A percentile compares a stretch with the other conserved stretches of the same genome.
Evolutionary conservation across 1,140 invertebrate genomes (phyloP).

Genomic region (Harpegnathos saltator): DNA sequence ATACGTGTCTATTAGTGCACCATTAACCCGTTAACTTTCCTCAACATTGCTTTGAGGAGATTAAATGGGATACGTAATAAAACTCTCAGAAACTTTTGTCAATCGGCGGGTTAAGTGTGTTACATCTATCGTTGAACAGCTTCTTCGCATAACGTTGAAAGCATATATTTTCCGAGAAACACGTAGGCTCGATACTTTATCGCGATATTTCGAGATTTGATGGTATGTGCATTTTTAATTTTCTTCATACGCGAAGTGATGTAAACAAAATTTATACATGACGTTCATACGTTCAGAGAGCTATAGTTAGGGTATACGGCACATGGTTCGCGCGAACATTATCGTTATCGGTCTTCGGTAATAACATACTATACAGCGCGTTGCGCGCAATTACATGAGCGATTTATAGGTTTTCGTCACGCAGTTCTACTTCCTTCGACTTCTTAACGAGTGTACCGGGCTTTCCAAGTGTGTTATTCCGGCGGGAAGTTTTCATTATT

Average conservation of each 20-base stretch:
- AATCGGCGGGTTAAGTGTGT: too few species aligned
- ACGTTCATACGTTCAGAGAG: constrained; percentile 22
- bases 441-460: constrained; percentile 52
- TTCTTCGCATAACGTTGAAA: background rate
- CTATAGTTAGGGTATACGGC: constrained; percentile 21
- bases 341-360: constrained; percentile 75
- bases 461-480: constrained; percentile 54
- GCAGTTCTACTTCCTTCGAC: constrained; percentile 69
- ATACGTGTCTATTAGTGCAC: constrained; percentile 41
- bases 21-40: constrained; percentile 46
- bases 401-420: constrained; percentile 75
- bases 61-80: background rate
- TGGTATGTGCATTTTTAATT: constrained; percentile 28
- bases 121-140: background rate
- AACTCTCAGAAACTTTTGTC: background rate
- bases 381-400: constrained; percentile 59
- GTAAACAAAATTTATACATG: constrained; percentile 34
- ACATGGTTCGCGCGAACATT: constrained; percentile 74
- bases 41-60: background rate
- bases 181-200: background rate
- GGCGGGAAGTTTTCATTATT: constrained; percentile 55
- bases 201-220: background rate
- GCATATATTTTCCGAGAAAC: constrained; percentile 4
- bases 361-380: constrained; percentile 68
- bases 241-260: background rate